Base-by-base conservation (phyloP, 2,888 invertebrate species). In the Actias luna region DNA sequence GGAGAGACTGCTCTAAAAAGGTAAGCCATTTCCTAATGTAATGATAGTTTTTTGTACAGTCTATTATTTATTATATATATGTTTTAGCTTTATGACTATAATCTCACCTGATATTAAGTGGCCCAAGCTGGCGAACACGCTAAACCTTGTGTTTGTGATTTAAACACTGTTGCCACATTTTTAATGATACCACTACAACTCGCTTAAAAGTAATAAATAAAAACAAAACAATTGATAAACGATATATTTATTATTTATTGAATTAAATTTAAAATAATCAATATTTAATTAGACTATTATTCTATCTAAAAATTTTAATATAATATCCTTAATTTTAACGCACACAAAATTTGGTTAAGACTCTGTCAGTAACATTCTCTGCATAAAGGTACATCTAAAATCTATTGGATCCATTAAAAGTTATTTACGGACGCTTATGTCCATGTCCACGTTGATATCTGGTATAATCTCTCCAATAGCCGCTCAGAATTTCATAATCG, bases 1-100 rank as follows among this genome's bases (percentile, higher is more conserved):
- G 93, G 93, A 79, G 87, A 61, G 92, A 93, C 69, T 93, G 93
- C 63, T 89, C 93, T 0, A 92, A 89, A 68, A 92, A 91, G 76
- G 93, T 93, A 81, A 67, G 78, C 75, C 42, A 33, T 18, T 42
- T 18, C 16, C 46, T 31, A 5, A 2, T 46, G 5, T 59, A n/a
- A 0, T 5, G 8, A 59, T 22, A n/a, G 42, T 18, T 42, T 42
- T 5, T 25, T 36, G 25, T 14, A 36, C 8, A 35, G 22, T 35
- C 1, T 14, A 4, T n/a, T 3, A 3, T 58, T 31, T 10, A 16
- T n/a, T 22, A 33, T 18, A 18, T 36, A 4, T 1, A 22, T n/a
- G 12, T n/a, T n/a, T n/a, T n/a, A n/a, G n/a, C n/a, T n/a, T n/a
- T n/a, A n/a, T n/a, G n/a, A n/a, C n/a, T n/a, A n/a, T n/a, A n/a